phyloP scores from a whole-genome alignment of 2,888 invertebrate genomes.

The Caenorhabditis doughertyi region DNA sequence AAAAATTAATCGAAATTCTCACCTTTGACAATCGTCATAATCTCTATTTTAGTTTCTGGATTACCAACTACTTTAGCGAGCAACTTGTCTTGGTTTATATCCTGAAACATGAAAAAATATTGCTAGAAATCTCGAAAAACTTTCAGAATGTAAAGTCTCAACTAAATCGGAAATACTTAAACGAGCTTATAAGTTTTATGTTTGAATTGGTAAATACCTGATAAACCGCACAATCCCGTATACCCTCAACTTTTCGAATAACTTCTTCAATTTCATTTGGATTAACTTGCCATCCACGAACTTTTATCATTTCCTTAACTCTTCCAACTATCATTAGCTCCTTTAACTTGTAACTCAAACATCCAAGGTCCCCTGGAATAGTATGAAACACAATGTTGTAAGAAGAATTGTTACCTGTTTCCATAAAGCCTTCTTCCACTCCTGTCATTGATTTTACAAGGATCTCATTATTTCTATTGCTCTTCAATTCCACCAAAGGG shows the following conservation, averaged over 20 bases:
- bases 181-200: neutral
- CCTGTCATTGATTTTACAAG: constrained; percentile 65
- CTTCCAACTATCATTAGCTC: constrained; percentile 70
- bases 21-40: constrained; percentile 64
- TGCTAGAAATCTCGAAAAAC: too few species aligned
- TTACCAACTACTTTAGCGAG: constrained; percentile 63
- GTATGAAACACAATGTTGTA: neutral
- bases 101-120: constrained; percentile 1
- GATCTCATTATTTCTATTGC: constrained; percentile 61
- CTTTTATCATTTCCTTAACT: constrained; percentile 74
- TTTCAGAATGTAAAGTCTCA: too few species aligned
- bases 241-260: constrained; percentile 49
- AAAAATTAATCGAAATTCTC: neutral
- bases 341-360: constrained; percentile 23
- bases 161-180: too few species aligned
- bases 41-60: constrained; percentile 35
- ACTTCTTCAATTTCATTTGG: constrained; percentile 71
- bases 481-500: constrained; percentile 66
- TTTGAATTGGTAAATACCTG: constrained; percentile 20
- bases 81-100: constrained; percentile 1
- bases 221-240: constrained; percentile 69
- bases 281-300: constrained; percentile 73
- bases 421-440: constrained; percentile 51
- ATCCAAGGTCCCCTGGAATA: constrained; percentile 52
- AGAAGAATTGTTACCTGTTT: constrained; percentile 36